Base-by-base conservation (phyloP, 2,113 vertebrate species). In the Ahaetulla prasina region DNA sequence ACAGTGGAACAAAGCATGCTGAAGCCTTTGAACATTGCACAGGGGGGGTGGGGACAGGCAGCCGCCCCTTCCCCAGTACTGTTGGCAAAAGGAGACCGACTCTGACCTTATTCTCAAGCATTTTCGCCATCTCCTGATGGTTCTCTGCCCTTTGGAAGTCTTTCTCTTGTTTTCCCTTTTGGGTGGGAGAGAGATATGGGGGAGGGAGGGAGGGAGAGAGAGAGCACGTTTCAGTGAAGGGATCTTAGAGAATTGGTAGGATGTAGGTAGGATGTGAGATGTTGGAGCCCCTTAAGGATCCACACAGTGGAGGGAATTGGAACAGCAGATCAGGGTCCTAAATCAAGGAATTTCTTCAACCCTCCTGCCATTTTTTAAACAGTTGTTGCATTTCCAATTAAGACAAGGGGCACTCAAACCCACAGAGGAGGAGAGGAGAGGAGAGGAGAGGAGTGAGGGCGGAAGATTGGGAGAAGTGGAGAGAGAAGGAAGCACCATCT, bases 1-100 rank as follows among this genome's bases (percentile, higher is more conserved):
- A 98, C 98, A 98, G 98, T 98, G 98, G 98, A 99, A 99, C 99
- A 99, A 99, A 99, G 98, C 99, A 98, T 98, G 97, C 98, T 98
- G 98, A 98, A 99, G 98, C 98, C 99, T 99, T 99, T 99, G 99
- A 99, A 99, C 99, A 98, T 98, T 98, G 98, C 97, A 98, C 97
- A 97, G 97, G 97, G 97, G 98, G 97, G 98, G 97, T 6, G 85
- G 85, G 49, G n/a, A 39, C n/a, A 98, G 97, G 55, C 30, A 97
- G 97, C 97, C 97, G 97, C 97, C 96, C 96, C 98, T 97, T 95
- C 95, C 98, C 98, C 97, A 94, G 97, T 98, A 98, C 98, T 98
- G 98, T 97, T 98, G 98, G 98, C 98, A 98, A 97, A 97, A 97
- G 97, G 97, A 98, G 97, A 95, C 96, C 95, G 97, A 97, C 97